Evolutionary conservation across 2,113 vertebrate genomes (phyloP).

Genomic region (Meriones unguiculatus): DNA sequence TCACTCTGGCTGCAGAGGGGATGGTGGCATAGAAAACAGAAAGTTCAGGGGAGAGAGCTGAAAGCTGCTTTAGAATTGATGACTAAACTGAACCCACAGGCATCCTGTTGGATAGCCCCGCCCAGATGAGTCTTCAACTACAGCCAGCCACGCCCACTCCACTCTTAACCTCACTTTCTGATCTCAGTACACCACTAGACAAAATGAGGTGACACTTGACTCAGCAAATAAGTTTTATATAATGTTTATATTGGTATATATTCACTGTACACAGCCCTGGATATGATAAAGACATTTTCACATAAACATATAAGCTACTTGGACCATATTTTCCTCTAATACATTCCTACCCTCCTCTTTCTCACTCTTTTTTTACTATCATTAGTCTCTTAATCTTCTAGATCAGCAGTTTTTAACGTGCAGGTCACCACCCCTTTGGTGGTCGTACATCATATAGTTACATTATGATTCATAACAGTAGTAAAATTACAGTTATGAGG

Average conservation of each 20-base stretch:
- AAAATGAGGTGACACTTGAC: neutral
- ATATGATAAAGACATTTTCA: neutral
- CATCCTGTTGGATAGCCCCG: neutral
- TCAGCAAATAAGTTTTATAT: neutral
- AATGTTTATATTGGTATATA: neutral
- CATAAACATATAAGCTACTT: neutral
- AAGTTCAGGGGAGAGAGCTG: neutral
- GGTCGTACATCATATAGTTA: neutral
- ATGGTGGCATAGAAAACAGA: neutral
- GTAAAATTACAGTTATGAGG: neutral
- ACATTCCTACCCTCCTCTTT: too few relatives aligned
- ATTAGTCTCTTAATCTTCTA: too few relatives aligned
- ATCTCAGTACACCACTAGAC: neutral
- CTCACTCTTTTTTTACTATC: too few relatives aligned
- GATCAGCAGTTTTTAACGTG: neutral
- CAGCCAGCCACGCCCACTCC: neutral
- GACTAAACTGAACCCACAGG: neutral
- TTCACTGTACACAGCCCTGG: neutral
- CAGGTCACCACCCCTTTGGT: neutral
- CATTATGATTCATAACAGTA: neutral
- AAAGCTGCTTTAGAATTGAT: neutral
- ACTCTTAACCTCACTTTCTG: neutral
- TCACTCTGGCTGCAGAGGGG: neutral
- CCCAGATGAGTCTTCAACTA: neutral
- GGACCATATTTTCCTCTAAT: neutral